These are phyloP conservation scores for Achroia grisella DNA, from an alignment of 1,140 invertebrate genomes.

Conservation along the genomic window DNA sequence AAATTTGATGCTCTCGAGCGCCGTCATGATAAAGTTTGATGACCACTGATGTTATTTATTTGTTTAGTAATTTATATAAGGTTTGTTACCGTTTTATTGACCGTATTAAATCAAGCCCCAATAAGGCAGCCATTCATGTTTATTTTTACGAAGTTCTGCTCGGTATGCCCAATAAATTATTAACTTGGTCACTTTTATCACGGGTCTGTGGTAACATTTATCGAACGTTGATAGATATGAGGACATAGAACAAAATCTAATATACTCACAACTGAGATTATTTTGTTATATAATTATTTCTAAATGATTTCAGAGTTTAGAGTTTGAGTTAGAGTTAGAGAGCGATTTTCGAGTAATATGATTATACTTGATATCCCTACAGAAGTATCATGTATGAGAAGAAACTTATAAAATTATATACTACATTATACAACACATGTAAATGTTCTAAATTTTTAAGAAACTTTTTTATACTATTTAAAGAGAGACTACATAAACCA, in stretches of 20 bases:
- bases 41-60: conserved; percentile 67
- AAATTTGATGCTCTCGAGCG: conserved; percentile 37
- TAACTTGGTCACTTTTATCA: conserved; percentile 69
- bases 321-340: not conserved
- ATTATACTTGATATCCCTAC: too few species aligned
- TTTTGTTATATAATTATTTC: too few species aligned
- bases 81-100: conserved; percentile 73
- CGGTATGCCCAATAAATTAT: conserved; percentile 69
- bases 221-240: conserved; percentile 44
- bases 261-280: too few species aligned
- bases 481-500: too few species aligned
- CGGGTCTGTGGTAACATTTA: conserved; percentile 56
- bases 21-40: conserved; percentile 58
- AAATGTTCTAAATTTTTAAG: too few species aligned
- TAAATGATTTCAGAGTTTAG: too few species aligned
- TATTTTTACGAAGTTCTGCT: conserved; percentile 71
- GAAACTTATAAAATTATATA: too few species aligned
- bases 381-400: too few species aligned
- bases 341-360: too few species aligned
- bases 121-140: conserved; percentile 73
- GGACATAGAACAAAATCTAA: conserved; percentile 19
- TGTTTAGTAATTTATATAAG: conserved; percentile 73
- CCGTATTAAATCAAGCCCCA: conserved; percentile 70
- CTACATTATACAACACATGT: too few species aligned
- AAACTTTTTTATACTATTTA: too few species aligned